Percentiles rank a stretch among this genome's conserved stretches.
Conservation (phyloP, 2,888 invertebrate genomes). For the Leucoptera coffeella region DNA sequence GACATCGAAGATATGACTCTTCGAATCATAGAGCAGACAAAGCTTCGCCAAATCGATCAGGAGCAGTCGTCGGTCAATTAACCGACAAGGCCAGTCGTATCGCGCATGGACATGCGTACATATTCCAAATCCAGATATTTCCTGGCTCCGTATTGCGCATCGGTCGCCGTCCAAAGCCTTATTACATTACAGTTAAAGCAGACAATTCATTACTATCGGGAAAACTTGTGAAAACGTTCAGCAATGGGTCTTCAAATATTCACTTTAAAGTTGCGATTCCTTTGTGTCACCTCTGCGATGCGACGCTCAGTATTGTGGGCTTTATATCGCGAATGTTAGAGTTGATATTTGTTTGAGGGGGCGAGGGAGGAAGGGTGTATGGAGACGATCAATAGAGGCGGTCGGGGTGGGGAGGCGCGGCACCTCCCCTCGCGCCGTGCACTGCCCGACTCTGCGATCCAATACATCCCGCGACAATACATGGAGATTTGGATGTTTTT, state of each 20-base stretch:
- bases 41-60: no score
- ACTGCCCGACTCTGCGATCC: no score
- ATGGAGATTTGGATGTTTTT: no score
- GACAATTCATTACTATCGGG: constrained; percentile 26
- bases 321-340: constrained; percentile 18
- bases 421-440: constrained; percentile 4
- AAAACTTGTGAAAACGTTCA: constrained; percentile 26
- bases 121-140: constrained; percentile 19
- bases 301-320: constrained; percentile 12
- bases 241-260: constrained; percentile 15
- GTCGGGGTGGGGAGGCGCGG: constrained; percentile 14
- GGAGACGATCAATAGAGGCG: constrained; percentile 36
- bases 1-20: no score
- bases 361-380: constrained; percentile 20
- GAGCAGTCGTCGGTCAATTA: constrained; percentile 6
- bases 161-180: constrained; percentile 17
- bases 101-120: constrained; percentile 38
- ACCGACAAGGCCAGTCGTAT: no score
- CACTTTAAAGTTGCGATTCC: constrained; percentile 12
- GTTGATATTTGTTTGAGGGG: constrained; percentile 23
- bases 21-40: no score
- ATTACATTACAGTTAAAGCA: constrained; percentile 27
- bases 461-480: no score
- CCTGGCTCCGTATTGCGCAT: constrained; percentile 19
- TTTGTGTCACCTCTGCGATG: constrained; percentile 12